Conservation (phyloP, 2,113 vertebrate genomes). For the Hiodon alosoides region DNA sequence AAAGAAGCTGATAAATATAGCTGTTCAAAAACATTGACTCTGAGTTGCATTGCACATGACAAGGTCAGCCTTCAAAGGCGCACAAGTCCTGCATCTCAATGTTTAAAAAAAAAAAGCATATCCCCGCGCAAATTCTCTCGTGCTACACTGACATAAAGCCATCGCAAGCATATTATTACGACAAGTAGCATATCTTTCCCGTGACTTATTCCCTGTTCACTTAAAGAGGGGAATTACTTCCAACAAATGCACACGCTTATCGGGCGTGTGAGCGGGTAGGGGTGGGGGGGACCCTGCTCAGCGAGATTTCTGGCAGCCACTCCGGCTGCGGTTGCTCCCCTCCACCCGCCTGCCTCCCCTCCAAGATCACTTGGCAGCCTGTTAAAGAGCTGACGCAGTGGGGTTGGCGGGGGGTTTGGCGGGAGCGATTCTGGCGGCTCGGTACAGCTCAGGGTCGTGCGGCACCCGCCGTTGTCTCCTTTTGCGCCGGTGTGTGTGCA, state of each 20-base stretch:
- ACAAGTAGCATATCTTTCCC: slow-evolving; percentile 16
- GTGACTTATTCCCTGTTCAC: neutral
- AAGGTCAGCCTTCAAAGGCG: slow-evolving; percentile 5
- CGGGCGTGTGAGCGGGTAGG: slow-evolving; percentile 42
- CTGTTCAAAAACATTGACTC: neutral
- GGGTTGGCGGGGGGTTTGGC: no score
- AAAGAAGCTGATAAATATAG: neutral
- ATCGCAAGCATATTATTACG: slow-evolving; percentile 21
- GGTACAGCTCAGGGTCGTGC: no score
- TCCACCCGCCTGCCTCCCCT: neutral
- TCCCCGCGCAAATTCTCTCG: no score
- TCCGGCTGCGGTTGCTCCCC: neutral
- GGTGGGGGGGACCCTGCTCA: slow-evolving; percentile 37
- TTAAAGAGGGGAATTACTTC: slow-evolving; percentile 1
- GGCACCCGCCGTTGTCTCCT: no score
- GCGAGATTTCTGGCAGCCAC: slow-evolving; percentile 16
- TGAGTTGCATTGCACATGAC: neutral
- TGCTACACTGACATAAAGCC: neutral
- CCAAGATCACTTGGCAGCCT: slow-evolving; percentile 26
- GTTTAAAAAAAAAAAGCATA: neutral
- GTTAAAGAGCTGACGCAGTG: neutral
- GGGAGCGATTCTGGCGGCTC: no score
- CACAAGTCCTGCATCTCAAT: neutral
- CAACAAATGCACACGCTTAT: slow-evolving; percentile 37
- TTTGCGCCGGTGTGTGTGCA: neutral